Evolutionary conservation across 2,797 vertebrate genomes (phyloP), one percentile per base, ranked within the genome.

Genomic region (Halcyon smyrnensis): DNA sequence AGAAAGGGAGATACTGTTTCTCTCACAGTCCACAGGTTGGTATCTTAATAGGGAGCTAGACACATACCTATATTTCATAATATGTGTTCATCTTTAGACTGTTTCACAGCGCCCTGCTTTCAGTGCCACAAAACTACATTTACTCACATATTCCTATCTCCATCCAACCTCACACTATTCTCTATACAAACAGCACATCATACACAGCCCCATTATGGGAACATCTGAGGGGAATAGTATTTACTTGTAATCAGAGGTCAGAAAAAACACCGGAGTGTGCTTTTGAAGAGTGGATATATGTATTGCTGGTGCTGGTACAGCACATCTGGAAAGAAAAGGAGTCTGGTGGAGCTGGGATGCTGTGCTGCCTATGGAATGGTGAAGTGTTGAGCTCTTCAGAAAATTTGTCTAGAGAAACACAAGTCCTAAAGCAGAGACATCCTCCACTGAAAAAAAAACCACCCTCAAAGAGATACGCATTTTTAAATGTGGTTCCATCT

Each of bases 41-140:
- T 56, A 14, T 67, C 48, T 67, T 51, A 69, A 15, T 0, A 67
- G n/a, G 4, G 23, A 93, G 34, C 54, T 70, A 67, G 36, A 53
- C 1, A 1, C 16, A 64, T 21, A 82, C 28, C 19, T 69, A 2
- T 53, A 60, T 84, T 84, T 74, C 48, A 21, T 21, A 62, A 24
- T 45, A 77, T 3, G 1, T 75, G 23, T 24, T 77, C 25, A 14
- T 41, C n/a, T 84, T 14, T 6, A 48, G 41, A 18, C 12, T 5
- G 0, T 73, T 76, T 34, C 68, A 60, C 4, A 0, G 8, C 0
- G 2, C 10, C 23, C n/a, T 70, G 20, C 51, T 37, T 82, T 13
- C 56, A 41, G 64, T 48, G 36, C 23, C 84, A 54, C 3, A 1
- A 45, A 74, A 48, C 37, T 60, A 5, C 11, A 21, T 56, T 89